Base-by-base conservation (phyloP, 2,888 invertebrate species). In the Periphyllus acericola region DNA sequence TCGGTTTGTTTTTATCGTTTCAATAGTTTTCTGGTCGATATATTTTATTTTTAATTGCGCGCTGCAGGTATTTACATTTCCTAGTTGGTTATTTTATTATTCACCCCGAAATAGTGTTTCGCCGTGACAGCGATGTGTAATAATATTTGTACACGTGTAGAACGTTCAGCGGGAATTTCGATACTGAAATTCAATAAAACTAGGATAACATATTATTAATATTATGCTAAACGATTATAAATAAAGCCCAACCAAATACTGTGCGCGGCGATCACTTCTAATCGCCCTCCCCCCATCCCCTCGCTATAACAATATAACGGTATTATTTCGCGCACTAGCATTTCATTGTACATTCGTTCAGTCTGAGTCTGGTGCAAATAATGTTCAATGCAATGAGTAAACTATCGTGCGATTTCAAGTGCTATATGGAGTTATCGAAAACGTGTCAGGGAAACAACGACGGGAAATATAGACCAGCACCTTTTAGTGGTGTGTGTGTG, bases 171-270 rank as follows among this genome's bases (percentile, higher is more conserved):
- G 32, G 52, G 32, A 72, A 82, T 52, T 52, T 46, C 19, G 19
- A 72, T 14, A 82, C 82, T 29, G 52, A 71, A 82, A 82, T 29
- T 71, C 52, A 72, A 82, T 72, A 52, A 52, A 72, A 82, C 52
- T 40, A 71, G 40, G 25, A 66, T 34, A 81, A 14, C 82, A 66
- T 36, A 66, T n/a, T 60, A 80, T 81, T 74, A 76, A 36, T 82
- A 81, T 68, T 66, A 68, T 82, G 68, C 36, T 74, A 55, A 74
- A 71, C 52, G 82, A 71, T 71, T 71, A 71, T 71, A 82, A 75
- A 60, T 55, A 72, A 74, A 60, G 55, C 25, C 17, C 36, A n/a
- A 36, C 80, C 29, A 17, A 80, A n/a, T 66, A 66, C 52, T 46
- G 52, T 78, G 17, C 40, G 52, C 32, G 17, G 25, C 21, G 19